phyloP scores from a whole-genome alignment of 2,113 vertebrate species.

The Sphyrna mokarran region DNA sequence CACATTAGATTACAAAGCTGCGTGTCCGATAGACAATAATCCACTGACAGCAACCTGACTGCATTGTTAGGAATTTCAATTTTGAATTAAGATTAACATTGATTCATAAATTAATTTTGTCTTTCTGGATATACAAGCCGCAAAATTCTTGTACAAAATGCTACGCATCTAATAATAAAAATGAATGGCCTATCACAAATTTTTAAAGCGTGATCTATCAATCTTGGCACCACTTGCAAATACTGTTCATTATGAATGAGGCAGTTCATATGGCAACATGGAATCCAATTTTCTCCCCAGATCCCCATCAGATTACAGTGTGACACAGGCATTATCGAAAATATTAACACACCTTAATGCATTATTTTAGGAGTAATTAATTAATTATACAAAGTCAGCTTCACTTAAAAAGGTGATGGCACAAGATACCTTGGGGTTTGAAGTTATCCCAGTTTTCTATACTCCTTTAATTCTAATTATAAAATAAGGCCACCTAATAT shows the following conservation, averaged over 20 bases:
- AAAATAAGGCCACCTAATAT: conserved; percentile 18
- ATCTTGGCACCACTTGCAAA: conserved; percentile 59
- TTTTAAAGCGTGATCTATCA: conserved; percentile 78
- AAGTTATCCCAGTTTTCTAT: conserved; percentile 19
- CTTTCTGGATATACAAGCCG: conserved; percentile 66
- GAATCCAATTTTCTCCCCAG: conserved; percentile 64
- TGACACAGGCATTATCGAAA: conserved; percentile 58
- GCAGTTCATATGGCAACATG: conserved; percentile 62
- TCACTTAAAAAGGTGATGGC: conserved; percentile 34
- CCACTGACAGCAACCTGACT: conserved; percentile 43
- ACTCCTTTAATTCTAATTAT: conserved; percentile 28
- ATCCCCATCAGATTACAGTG: conserved; percentile 63
- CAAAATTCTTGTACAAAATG: conserved; percentile 68
- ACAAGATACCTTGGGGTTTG: conserved; percentile 23
- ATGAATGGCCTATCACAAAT: conserved; percentile 80
- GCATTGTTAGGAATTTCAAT: conserved; percentile 49
- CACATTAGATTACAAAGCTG: conserved; percentile 29
- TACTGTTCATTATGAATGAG: conserved; percentile 71
- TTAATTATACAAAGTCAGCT: conserved; percentile 34
- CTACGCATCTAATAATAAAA: conserved; percentile 80
- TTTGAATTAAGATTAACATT: conserved; percentile 66
- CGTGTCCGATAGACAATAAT: conserved; percentile 40
- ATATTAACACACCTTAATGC: conserved; percentile 38
- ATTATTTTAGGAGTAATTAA: conserved; percentile 41
- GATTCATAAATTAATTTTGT: conserved; percentile 74